phyloP scores from a whole-genome alignment of 2,797 vertebrate species.

The Rhynchotus rufescens region DNA sequence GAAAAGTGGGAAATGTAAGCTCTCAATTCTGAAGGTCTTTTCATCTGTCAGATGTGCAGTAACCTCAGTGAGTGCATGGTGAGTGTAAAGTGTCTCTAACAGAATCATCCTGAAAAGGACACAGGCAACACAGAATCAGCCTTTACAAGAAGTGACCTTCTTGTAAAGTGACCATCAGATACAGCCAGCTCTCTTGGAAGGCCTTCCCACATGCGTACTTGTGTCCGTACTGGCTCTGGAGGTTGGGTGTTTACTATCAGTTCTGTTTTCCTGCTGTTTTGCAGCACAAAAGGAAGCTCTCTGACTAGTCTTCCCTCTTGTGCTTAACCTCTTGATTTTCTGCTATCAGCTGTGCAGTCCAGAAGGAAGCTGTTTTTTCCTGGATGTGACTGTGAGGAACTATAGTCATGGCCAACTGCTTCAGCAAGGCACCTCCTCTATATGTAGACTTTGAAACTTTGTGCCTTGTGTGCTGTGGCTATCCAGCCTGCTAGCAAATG shows the following conservation, averaged over 20 bases:
- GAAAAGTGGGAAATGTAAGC: background rate
- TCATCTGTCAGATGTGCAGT: accelerated
- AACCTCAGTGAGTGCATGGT: background rate
- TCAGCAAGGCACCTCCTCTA: background rate
- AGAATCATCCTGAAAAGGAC: background rate
- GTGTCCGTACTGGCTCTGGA: background rate
- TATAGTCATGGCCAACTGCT: background rate
- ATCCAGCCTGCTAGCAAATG: background rate
- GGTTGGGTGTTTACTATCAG: background rate
- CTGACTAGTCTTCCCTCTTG: background rate
- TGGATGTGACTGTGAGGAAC: accelerated
- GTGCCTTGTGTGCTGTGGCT: background rate
- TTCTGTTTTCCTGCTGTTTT: background rate
- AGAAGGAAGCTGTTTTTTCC: background rate
- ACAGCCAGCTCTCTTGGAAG: background rate
- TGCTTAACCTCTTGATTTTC: background rate
- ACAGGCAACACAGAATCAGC: background rate
- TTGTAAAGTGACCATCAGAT: background rate
- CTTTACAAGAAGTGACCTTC: background rate
- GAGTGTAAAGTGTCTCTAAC: background rate
- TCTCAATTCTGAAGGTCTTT: accelerated
- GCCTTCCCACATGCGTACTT: background rate
- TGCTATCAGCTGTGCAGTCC: background rate
- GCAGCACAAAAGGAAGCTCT: background rate
- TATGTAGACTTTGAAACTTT: background rate